Evolutionary conservation across 2,888 invertebrate genomes (phyloP).

Genomic region (Heteropelma amictum): DNA sequence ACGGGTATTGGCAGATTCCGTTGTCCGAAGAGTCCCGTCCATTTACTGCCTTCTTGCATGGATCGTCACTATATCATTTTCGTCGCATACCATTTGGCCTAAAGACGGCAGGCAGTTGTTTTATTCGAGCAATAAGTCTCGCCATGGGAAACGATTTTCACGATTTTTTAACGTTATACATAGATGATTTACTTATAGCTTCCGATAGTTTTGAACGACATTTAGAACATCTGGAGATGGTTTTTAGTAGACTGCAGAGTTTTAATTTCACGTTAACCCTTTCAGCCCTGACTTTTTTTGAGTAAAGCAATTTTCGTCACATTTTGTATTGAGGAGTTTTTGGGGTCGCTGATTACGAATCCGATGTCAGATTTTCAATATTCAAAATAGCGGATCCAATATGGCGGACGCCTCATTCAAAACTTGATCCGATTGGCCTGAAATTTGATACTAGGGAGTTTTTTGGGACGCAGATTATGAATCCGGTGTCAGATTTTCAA

Average conservation of each 20-base stretch:
- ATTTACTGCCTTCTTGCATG: background rate
- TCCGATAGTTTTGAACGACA: slow-evolving; percentile 61
- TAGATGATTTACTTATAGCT: slow-evolving; percentile 67
- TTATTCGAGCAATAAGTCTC: slow-evolving; percentile 47
- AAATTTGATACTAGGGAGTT: too few relatives aligned
- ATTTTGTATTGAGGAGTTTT: too few relatives aligned
- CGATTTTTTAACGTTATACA: slow-evolving; percentile 61
- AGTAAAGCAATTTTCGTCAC: too few relatives aligned
- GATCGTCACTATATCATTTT: slow-evolving; percentile 53
- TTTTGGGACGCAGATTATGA: too few relatives aligned
- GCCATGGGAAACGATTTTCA: slow-evolving; percentile 62
- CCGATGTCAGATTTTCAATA: too few relatives aligned
- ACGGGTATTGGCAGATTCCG: background rate
- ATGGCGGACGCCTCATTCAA: too few relatives aligned
- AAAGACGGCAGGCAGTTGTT: too few relatives aligned
- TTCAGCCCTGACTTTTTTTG: too few relatives aligned
- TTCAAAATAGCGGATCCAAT: too few relatives aligned
- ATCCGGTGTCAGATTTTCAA: too few relatives aligned
- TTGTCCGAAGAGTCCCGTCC: background rate
- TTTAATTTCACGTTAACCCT: slow-evolving; percentile 61
- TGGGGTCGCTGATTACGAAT: too few relatives aligned
- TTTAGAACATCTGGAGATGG: slow-evolving; percentile 54
- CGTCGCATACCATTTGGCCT: background rate
- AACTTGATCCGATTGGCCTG: too few relatives aligned
- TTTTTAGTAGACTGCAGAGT: slow-evolving; percentile 55